phyloP scores from a whole-genome alignment of 2,113 vertebrate species.

The Leiothrix lutea region DNA sequence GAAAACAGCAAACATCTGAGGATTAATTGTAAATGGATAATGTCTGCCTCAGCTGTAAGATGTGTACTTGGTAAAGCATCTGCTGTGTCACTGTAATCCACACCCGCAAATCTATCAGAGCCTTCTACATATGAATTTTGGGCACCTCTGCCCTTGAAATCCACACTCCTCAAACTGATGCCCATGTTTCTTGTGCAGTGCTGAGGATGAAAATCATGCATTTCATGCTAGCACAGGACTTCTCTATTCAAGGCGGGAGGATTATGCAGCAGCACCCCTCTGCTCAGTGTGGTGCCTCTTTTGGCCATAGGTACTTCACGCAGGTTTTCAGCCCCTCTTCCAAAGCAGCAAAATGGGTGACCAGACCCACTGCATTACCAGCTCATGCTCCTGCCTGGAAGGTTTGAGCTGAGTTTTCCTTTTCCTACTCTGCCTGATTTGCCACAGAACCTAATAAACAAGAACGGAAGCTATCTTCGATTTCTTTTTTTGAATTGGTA shows the following conservation, averaged over 20 bases:
- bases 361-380: accelerated
- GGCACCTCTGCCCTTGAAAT: not conserved
- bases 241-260: accelerated
- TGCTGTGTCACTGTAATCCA: not conserved
- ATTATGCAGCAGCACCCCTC: not conserved
- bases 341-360: not conserved
- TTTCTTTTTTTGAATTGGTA: not conserved
- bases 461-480: accelerated
- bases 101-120: not conserved
- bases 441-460: not conserved
- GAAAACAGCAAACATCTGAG: not conserved
- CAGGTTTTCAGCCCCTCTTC: too few species aligned
- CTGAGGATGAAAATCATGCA: not conserved
- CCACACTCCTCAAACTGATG: too few species aligned
- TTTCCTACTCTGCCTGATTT: not conserved
- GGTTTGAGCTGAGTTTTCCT: accelerated
- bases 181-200: accelerated
- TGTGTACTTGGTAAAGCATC: not conserved
- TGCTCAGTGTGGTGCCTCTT: accelerated
- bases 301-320: accelerated
- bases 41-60: not conserved
- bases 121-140: accelerated
- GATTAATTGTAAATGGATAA: not conserved
- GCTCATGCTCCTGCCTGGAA: not conserved
- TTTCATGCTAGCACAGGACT: not conserved